A percentile compares a stretch with the other conserved stretches of the same genome.
Evolutionary conservation across 2,888 invertebrate species (phyloP).

Genomic region (Scaptomyza caliginosa): DNA sequence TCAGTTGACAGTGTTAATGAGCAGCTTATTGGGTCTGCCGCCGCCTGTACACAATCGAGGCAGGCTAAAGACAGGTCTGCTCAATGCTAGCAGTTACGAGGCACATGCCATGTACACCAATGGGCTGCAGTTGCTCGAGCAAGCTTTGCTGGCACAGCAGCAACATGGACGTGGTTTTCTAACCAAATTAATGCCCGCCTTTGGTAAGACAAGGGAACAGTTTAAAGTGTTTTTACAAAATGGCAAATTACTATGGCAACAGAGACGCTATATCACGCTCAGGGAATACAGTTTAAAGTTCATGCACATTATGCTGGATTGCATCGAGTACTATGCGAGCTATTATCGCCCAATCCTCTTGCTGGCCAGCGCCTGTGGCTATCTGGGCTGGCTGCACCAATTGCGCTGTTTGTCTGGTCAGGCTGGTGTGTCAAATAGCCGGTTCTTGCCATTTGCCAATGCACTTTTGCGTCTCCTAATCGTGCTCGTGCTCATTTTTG

Average conservation of each 20-base stretch:
- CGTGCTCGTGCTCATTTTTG: conserved; percentile 38
- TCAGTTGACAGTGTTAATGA: conserved; percentile 95
- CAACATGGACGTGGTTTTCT: conserved; percentile 67
- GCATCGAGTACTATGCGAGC: conserved; percentile 92
- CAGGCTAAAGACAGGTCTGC: conserved; percentile 66
- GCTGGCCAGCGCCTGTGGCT: conserved; percentile 87
- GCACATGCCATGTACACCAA: conserved; percentile 90
- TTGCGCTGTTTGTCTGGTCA: conserved; percentile 76
- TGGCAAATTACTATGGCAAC: conserved; percentile 18
- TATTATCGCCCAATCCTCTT: conserved; percentile 91
- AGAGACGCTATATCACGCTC: conserved; percentile 46
- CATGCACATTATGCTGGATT: conserved; percentile 87
- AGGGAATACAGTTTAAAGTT: conserved; percentile 86
- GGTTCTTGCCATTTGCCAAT: background rate
- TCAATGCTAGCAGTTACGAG: conserved; percentile 72
- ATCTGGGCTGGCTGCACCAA: conserved; percentile 89
- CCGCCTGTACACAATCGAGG: conserved; percentile 92
- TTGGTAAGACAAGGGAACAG: conserved; percentile 49
- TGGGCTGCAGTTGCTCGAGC: conserved; percentile 90
- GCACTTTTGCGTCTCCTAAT: conserved; percentile 1
- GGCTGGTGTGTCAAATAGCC: background rate
- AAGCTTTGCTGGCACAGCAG: conserved; percentile 81
- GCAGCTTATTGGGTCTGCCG: conserved; percentile 92
- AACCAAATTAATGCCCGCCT: conserved; percentile 22
- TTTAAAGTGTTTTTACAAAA: conserved; percentile 31